Conservation (phyloP, 2,888 invertebrate genomes). For the Monoplex corrugatus region DNA sequence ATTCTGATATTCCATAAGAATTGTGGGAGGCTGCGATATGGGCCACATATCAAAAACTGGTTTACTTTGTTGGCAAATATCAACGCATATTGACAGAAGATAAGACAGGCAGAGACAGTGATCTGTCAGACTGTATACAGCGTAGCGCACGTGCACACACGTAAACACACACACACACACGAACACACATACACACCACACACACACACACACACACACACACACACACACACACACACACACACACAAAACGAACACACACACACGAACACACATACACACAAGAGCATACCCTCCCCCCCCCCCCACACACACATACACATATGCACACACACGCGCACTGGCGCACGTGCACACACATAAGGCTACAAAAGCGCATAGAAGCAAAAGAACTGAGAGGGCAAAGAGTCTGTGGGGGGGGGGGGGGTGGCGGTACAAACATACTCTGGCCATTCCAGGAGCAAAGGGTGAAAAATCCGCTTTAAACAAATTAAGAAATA, state of each 20-base stretch:
- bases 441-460: not conserved
- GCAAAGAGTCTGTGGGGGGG: no score
- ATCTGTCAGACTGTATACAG: no score
- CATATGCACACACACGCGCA: not conserved
- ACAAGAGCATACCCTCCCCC: not conserved
- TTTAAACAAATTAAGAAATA: no score
- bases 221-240: not conserved
- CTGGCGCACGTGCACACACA: not conserved
- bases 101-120: no score
- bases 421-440: no score
- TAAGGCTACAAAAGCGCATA: not conserved
- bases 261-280: not conserved
- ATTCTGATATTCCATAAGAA: no score
- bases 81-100: no score
- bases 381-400: not conserved
- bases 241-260: not conserved
- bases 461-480: not conserved
- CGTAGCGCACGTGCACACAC: not conserved
- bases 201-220: not conserved
- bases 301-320: conserved; percentile 22
- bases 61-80: no score
- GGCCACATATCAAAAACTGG: no score
- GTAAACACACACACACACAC: not conserved
- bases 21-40: no score
- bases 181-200: conserved; percentile 5